Conservation (phyloP, 1,140 invertebrate species). For the Latrodectus geometricus region DNA sequence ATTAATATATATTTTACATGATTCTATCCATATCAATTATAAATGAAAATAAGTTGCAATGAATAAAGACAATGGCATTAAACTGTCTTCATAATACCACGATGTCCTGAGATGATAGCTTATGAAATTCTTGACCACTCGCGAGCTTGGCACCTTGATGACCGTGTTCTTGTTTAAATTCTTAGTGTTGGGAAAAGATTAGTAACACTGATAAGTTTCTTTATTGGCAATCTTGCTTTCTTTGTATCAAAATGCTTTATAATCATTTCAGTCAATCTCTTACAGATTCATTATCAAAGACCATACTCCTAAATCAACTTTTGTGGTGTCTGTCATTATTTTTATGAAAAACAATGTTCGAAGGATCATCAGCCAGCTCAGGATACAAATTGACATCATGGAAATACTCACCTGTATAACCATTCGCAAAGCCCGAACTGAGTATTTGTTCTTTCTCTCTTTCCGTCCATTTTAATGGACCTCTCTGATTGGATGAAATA, state of each 20-base stretch:
- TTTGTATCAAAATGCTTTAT: not conserved
- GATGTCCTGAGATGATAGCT: not conserved
- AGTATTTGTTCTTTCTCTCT: constrained; percentile 91
- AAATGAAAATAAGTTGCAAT: not conserved
- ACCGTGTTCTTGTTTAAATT: not conserved
- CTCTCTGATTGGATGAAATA: constrained; percentile 72
- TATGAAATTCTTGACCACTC: not conserved
- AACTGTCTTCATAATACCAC: not conserved
- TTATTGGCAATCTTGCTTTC: not conserved
- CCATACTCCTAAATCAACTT: constrained; percentile 36
- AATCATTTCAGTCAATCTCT: not conserved
- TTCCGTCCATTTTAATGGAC: constrained; percentile 86
- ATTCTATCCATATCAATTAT: not conserved
- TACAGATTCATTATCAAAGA: not conserved
- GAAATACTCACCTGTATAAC: constrained; percentile 89
- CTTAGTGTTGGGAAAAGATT: not conserved
- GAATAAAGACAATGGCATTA: not conserved
- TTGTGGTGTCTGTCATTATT: constrained; percentile 37
- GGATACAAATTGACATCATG: constrained; percentile 90
- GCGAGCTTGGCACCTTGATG: constrained; percentile 28
- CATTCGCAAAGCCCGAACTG: constrained; percentile 85
- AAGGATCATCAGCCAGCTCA: constrained; percentile 92
- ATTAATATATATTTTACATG: not conserved
- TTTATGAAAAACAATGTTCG: constrained; percentile 88
- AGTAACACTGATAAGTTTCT: not conserved